These are phyloP conservation scores for Bombylius discolor DNA, from an alignment of 2,888 invertebrate species.

Conservation along the genomic window DNA sequence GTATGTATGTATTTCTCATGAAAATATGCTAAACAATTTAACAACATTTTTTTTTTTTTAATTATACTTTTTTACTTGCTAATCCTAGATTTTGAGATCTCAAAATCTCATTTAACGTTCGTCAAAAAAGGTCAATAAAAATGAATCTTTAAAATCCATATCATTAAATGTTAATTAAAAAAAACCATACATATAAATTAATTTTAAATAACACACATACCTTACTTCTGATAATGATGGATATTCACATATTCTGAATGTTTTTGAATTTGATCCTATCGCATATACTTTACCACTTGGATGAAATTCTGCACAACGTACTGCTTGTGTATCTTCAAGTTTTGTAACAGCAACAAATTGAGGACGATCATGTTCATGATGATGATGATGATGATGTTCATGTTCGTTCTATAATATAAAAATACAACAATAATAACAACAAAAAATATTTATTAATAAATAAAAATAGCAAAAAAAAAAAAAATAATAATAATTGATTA, in stretches of 20 bases:
- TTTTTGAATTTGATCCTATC: conserved; percentile 91
- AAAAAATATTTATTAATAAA: no score
- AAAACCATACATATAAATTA: neutral
- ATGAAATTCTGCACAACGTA: conserved; percentile 89
- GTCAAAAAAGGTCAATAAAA: no score
- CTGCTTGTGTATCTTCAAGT: conserved; percentile 87
- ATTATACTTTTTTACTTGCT: no score
- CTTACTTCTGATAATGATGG: conserved; percentile 73
- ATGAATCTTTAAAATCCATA: no score
- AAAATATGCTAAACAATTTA: no score
- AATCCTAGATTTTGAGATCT: no score
- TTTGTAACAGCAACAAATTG: conserved; percentile 76
- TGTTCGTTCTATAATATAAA: neutral
- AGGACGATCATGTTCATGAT: conserved; percentile 29
- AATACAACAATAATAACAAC: neutral
- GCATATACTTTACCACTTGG: conserved; percentile 85
- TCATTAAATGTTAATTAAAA: neutral
- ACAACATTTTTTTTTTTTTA: no score
- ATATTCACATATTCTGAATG: conserved; percentile 81
- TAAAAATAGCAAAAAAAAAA: no score
- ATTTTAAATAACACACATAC: conserved; percentile 22
- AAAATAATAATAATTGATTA: no score
- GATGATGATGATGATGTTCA: neutral
- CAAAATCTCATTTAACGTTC: no score
- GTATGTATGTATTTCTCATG: no score